Evolutionary conservation across 1,140 invertebrate species (phyloP).

Genomic region (Colletes latitarsis): DNA sequence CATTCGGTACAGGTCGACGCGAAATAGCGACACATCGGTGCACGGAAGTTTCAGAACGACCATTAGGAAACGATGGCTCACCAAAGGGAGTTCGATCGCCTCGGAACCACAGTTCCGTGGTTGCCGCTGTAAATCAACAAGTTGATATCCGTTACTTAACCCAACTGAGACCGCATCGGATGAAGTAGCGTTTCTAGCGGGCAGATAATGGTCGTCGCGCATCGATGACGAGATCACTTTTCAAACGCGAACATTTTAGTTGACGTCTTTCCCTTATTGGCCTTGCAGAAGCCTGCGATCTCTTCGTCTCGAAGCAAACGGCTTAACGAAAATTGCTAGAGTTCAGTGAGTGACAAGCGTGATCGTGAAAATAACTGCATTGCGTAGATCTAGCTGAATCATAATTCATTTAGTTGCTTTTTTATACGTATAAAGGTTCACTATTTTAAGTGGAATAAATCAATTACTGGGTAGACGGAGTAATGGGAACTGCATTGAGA

Average conservation of each 20-base stretch:
- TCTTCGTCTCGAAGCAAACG: no score
- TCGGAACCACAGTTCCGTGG: constrained; percentile 69
- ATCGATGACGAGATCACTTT: not conserved
- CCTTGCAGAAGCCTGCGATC: no score
- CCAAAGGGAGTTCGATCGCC: constrained; percentile 64
- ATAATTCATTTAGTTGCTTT: no score
- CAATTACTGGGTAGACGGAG: no score
- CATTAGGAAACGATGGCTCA: constrained; percentile 75
- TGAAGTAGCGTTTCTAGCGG: not conserved
- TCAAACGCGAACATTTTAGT: not conserved
- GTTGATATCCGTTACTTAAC: constrained; percentile 72
- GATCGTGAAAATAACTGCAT: no score
- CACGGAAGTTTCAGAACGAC: constrained; percentile 67
- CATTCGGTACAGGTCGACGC: constrained; percentile 37
- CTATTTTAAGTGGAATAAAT: no score
- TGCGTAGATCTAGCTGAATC: no score
- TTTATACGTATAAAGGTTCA: no score
- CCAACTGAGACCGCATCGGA: constrained; percentile 39
- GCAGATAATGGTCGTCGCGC: constrained; percentile 7
- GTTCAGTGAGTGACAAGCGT: no score
- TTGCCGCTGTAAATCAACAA: constrained; percentile 77
- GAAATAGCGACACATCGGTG: constrained; percentile 45
- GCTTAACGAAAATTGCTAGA: no score
- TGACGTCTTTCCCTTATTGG: not conserved
- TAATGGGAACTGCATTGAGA: no score